Conservation (phyloP, 2,797 vertebrate genomes). For the Cuniculus paca region DNA sequence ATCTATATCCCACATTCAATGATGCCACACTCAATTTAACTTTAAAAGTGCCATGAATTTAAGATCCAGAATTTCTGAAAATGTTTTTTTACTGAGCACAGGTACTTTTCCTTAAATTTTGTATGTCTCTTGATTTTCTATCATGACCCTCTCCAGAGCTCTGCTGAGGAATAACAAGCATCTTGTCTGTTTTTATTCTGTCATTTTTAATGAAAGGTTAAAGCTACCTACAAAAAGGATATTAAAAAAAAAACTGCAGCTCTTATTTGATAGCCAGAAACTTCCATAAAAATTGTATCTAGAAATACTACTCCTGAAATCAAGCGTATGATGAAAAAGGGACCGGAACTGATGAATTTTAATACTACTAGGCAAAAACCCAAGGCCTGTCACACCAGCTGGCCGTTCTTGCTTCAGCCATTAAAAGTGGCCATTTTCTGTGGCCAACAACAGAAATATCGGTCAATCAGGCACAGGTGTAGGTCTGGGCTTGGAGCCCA, state of each 20-base stretch:
- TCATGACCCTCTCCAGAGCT: not conserved
- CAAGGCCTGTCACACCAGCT: conserved; percentile 76
- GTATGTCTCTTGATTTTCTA: not conserved
- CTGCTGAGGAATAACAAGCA: conserved; percentile 33
- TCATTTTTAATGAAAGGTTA: conserved; percentile 47
- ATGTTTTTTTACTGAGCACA: not conserved
- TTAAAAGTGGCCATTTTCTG: conserved; percentile 73
- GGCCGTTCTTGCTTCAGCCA: conserved; percentile 70
- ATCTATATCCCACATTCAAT: conserved; percentile 8
- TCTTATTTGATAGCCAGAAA: conserved; percentile 27
- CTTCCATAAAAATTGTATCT: conserved; percentile 21
- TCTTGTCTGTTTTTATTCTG: conserved; percentile 16
- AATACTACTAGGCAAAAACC: conserved; percentile 69
- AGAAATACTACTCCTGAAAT: conserved; percentile 52
- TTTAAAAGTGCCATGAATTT: not conserved
- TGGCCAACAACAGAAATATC: conserved; percentile 78
- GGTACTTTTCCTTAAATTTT: conserved; percentile 33
- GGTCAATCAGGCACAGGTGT: conserved; percentile 80
- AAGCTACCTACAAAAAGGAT: conserved; percentile 39
- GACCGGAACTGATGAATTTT: conserved; percentile 79
- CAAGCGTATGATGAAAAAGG: not conserved
- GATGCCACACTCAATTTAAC: not conserved
- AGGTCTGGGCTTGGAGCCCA: conserved; percentile 69
- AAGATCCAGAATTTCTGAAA: not conserved
- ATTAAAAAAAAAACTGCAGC: not conserved